These are phyloP conservation scores for Dolichomitus sp. DNA, from an alignment of 2,888 invertebrate genomes.

Conservation along the genomic window DNA sequence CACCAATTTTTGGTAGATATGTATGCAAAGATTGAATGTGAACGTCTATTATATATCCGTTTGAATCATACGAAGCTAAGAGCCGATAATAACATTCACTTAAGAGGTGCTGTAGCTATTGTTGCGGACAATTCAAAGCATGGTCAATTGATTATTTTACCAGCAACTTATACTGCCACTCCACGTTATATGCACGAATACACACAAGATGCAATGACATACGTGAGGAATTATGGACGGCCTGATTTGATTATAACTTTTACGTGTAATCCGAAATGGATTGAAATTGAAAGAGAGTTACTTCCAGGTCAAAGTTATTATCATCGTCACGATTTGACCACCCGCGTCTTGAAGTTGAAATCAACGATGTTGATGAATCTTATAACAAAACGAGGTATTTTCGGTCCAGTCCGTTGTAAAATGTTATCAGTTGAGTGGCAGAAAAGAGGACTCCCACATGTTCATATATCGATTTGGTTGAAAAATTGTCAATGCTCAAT, in stretches of 20 bases:
- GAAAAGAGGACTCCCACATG: constrained; percentile 76
- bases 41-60: constrained; percentile 71
- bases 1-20: constrained; percentile 82
- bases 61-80: constrained; percentile 73
- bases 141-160: constrained; percentile 29
- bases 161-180: constrained; percentile 37
- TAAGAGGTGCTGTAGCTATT: constrained; percentile 69
- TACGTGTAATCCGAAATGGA: constrained; percentile 61
- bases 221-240: constrained; percentile 54
- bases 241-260: constrained; percentile 61
- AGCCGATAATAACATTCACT: constrained; percentile 68
- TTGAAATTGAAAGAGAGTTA: constrained; percentile 47
- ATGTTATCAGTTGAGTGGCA: constrained; percentile 68
- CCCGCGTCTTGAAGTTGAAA: constrained; percentile 73
- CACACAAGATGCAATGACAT: constrained; percentile 73
- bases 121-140: not conserved
- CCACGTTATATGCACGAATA: constrained; percentile 55
- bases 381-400: constrained; percentile 68
- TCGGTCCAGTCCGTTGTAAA: constrained; percentile 72
- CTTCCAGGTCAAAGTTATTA: constrained; percentile 37
- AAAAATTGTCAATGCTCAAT: constrained; percentile 73
- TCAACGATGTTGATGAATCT: constrained; percentile 62
- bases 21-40: constrained; percentile 81
- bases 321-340: constrained; percentile 75
- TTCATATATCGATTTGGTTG: constrained; percentile 77